These are phyloP conservation scores for Euzetes globulus DNA, from an alignment of 2,888 invertebrate genomes.

Conservation along the genomic window DNA sequence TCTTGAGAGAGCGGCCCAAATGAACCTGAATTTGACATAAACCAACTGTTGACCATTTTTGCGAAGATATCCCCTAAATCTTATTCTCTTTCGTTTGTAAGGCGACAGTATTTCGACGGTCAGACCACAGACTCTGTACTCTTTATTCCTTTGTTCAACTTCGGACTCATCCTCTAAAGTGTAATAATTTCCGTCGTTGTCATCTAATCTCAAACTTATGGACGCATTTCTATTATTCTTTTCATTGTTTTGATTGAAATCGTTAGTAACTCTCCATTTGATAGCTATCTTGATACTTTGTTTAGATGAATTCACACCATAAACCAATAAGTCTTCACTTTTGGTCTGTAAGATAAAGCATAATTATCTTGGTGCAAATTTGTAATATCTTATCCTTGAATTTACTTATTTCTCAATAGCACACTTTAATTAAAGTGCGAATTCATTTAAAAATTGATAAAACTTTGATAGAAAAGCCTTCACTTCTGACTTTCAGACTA, in stretches of 20 bases:
- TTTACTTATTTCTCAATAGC: too few relatives aligned
- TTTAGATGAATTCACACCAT: slow-evolving; percentile 5
- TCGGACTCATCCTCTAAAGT: slow-evolving; percentile 5
- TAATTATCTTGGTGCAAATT: too few relatives aligned
- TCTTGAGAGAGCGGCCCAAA: slow-evolving; percentile 13
- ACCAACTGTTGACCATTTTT: slow-evolving; percentile 23
- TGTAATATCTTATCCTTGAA: too few relatives aligned
- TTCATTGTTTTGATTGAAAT: background rate
- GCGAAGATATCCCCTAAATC: slow-evolving; percentile 29
- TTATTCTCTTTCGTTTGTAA: slow-evolving; percentile 12
- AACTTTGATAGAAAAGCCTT: too few relatives aligned
- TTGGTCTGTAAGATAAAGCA: background rate
- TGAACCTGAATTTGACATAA: slow-evolving; percentile 20
- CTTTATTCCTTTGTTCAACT: slow-evolving; percentile 3
- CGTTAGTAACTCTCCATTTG: background rate
- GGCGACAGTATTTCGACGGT: background rate
- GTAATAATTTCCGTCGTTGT: slow-evolving; percentile 22
- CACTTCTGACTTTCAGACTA: too few relatives aligned
- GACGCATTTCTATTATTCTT: background rate
- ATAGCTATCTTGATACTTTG: background rate
- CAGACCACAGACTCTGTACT: slow-evolving; percentile 26
- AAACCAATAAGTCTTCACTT: slow-evolving; percentile 9
- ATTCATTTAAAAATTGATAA: too few relatives aligned
- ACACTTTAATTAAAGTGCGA: too few relatives aligned
- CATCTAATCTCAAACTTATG: slow-evolving; percentile 1